Conservation (phyloP, 2,797 vertebrate genomes). For the Typhlichthys subterraneus region DNA sequence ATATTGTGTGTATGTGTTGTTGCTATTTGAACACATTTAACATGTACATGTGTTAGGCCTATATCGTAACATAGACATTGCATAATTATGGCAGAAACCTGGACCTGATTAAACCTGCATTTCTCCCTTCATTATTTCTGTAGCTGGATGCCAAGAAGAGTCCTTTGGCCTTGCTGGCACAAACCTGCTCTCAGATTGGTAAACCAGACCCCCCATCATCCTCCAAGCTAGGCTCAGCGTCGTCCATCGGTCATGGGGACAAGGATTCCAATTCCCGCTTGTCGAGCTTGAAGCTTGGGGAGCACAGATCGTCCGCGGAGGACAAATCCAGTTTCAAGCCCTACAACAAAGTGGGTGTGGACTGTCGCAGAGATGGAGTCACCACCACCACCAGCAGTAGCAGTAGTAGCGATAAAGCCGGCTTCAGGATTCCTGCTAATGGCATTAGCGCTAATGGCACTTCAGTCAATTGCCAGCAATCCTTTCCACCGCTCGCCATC, state of each 20-base stretch:
- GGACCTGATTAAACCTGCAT: not conserved
- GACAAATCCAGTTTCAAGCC: conserved; percentile 98
- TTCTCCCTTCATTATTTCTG: conserved; percentile 23
- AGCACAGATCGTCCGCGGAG: conserved; percentile 80
- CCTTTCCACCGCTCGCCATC: conserved; percentile 79
- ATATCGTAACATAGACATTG: not conserved
- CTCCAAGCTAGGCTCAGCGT: conserved; percentile 85
- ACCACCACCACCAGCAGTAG: conserved; percentile 50
- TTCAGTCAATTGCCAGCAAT: conserved; percentile 64
- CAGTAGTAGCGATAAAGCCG: conserved; percentile 75
- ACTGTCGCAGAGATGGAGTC: conserved; percentile 83
- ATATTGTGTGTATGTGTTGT: not conserved
- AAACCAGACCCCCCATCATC: conserved; percentile 92
- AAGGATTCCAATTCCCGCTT: conserved; percentile 84
- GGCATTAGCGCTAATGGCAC: conserved; percentile 56
- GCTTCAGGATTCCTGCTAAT: conserved; percentile 85
- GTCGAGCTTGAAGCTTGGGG: conserved; percentile 68
- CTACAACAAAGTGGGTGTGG: conserved; percentile 86
- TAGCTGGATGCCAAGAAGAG: conserved; percentile 98
- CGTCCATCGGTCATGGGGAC: conserved; percentile 81
- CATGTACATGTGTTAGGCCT: not conserved
- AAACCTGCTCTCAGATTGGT: conserved; percentile 97
- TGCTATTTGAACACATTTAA: not conserved
- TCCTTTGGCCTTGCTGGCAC: conserved; percentile 91
- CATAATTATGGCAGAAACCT: not conserved